Evolutionary conservation across 2,113 vertebrate genomes (phyloP).

Genomic region (Barnardius zonarius): DNA sequence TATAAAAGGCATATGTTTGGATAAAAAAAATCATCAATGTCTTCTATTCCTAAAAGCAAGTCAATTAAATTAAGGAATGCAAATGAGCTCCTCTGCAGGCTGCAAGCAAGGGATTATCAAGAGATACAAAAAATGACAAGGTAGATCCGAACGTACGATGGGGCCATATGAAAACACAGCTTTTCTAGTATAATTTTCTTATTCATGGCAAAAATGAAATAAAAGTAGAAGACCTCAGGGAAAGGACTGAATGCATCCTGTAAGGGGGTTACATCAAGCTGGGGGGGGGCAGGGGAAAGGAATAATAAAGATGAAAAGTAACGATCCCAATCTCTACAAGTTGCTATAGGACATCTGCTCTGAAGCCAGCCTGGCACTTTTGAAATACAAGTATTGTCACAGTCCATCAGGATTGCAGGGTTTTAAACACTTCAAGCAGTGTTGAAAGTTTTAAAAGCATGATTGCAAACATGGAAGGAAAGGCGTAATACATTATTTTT

Average conservation of each 20-base stretch:
- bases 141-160: neutral
- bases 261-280: neutral
- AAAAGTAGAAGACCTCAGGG: neutral
- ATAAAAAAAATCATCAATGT: neutral
- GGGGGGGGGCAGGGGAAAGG: neutral
- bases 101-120: neutral
- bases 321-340: neutral
- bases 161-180: neutral
- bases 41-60: neutral
- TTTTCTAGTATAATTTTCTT: neutral
- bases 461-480: neutral
- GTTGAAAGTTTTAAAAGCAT: neutral
- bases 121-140: neutral
- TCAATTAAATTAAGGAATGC: constrained; percentile 19
- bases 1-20: neutral
- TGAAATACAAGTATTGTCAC: neutral
- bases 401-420: neutral
- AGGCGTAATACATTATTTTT: neutral
- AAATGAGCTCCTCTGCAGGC: neutral
- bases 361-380: neutral
- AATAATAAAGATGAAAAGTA: neutral
- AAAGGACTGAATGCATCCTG: neutral
- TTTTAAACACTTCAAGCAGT: neutral
- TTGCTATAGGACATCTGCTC: neutral
- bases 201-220: neutral